Conservation (phyloP, 2,797 vertebrate species). For the Pseudotriccus pelzelni region DNA sequence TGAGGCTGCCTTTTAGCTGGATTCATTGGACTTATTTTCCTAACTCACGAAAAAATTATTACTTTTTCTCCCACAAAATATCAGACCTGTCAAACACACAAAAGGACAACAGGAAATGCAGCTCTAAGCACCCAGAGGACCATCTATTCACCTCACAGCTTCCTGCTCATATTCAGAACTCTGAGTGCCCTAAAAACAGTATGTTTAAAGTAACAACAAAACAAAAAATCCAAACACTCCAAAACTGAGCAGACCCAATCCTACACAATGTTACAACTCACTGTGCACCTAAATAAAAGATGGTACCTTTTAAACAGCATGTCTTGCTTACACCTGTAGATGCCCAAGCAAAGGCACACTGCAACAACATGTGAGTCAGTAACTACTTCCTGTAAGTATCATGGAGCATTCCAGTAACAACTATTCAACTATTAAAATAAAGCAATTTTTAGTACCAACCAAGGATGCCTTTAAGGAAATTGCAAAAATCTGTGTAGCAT, state of each 20-base stretch:
- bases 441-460: background rate
- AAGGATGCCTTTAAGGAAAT: background rate
- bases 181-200: background rate
- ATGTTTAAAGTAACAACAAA: background rate
- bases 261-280: background rate
- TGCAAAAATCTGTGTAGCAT: background rate
- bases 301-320: background rate
- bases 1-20: conserved; percentile 25
- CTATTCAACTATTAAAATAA: background rate
- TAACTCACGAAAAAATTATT: background rate
- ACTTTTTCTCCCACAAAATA: background rate
- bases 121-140: background rate
- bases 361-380: background rate
- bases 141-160: background rate
- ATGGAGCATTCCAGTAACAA: background rate
- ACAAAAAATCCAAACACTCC: background rate
- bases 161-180: background rate
- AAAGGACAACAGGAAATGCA: background rate
- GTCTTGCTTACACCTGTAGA: background rate
- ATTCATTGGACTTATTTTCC: conserved; percentile 28
- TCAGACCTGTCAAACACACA: background rate
- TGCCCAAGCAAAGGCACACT: background rate
- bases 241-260: background rate
- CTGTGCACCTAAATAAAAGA: background rate
- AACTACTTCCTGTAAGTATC: background rate